Evolutionary conservation across 2,888 invertebrate genomes (phyloP).

Genomic region (Phania funesta): DNA sequence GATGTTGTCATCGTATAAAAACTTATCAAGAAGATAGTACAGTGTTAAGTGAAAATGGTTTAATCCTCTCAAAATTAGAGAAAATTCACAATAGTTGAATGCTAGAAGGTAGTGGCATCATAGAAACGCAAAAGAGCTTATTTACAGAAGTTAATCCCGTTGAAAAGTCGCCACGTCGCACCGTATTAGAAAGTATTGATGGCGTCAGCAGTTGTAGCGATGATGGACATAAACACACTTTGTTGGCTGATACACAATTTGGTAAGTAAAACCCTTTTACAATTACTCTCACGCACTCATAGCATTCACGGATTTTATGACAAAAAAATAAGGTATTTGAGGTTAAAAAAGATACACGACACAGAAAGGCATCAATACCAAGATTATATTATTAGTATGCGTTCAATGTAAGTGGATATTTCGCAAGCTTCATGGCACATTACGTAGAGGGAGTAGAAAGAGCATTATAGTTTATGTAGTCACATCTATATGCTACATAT

Average conservation of each 20-base stretch:
- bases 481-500: too few species aligned
- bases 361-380: too few species aligned
- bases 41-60: slow-evolving; percentile 79
- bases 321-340: too few species aligned
- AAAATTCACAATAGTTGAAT: slow-evolving; percentile 85
- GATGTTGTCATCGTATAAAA: slow-evolving; percentile 82
- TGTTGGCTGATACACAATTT: slow-evolving; percentile 89
- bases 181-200: slow-evolving; percentile 87
- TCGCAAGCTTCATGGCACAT: too few species aligned
- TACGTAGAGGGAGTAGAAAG: too few species aligned
- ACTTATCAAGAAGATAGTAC: slow-evolving; percentile 80
- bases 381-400: too few species aligned
- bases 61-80: too few species aligned
- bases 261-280: slow-evolving; percentile 82
- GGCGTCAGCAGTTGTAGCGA: slow-evolving; percentile 80
- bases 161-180: slow-evolving; percentile 89
- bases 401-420: too few species aligned
- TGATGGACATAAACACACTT: too few species aligned
- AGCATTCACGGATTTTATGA: too few species aligned
- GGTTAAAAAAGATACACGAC: too few species aligned
- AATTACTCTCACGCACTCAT: neutral
- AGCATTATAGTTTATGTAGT: too few species aligned
- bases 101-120: slow-evolving; percentile 87
- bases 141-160: slow-evolving; percentile 92
- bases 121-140: slow-evolving; percentile 92